These are phyloP conservation scores for Oxygymnocypris stewartii DNA, from an alignment of 2,113 vertebrate species.

Conservation along the genomic window DNA sequence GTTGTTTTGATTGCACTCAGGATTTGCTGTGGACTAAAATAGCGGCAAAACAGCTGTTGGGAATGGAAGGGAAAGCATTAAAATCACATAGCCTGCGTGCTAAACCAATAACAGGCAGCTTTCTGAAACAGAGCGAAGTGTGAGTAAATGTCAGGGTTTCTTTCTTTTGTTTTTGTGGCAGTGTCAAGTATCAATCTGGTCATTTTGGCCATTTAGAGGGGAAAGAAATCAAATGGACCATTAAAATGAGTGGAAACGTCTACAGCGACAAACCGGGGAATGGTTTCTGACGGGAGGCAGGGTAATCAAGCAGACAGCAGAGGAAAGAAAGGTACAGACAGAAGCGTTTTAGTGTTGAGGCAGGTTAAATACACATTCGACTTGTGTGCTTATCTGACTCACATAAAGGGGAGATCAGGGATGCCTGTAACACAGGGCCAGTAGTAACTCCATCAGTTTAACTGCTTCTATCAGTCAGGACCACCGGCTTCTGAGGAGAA, in stretches of 20 bases:
- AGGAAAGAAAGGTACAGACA: neutral
- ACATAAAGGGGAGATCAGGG: neutral
- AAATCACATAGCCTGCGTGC: neutral
- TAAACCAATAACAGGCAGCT: constrained; percentile 23
- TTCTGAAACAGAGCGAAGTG: constrained; percentile 10
- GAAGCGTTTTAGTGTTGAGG: constrained; percentile 10
- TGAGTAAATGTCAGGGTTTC: constrained; percentile 15
- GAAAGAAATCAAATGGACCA: constrained; percentile 46
- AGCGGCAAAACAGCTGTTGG: constrained; percentile 34
- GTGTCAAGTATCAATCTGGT: constrained; percentile 39
- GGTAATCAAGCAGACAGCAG: constrained; percentile 36
- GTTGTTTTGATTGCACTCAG: constrained; percentile 30
- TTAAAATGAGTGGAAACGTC: constrained; percentile 46
- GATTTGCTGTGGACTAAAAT: constrained; percentile 38
- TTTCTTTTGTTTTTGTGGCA: constrained; percentile 26
- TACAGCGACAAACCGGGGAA: constrained; percentile 37
- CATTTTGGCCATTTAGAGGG: constrained; percentile 35
- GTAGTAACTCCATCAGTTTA: neutral
- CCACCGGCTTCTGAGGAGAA: neutral
- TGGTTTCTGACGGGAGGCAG: constrained; percentile 28
- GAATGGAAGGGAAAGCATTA: constrained; percentile 28
- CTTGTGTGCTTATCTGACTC: neutral
- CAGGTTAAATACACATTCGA: constrained; percentile 5
- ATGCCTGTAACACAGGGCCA: neutral
- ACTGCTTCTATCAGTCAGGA: neutral